phyloP scores from a whole-genome alignment of 64 coral and sea anemone species.

The Acropora yongei region DNA sequence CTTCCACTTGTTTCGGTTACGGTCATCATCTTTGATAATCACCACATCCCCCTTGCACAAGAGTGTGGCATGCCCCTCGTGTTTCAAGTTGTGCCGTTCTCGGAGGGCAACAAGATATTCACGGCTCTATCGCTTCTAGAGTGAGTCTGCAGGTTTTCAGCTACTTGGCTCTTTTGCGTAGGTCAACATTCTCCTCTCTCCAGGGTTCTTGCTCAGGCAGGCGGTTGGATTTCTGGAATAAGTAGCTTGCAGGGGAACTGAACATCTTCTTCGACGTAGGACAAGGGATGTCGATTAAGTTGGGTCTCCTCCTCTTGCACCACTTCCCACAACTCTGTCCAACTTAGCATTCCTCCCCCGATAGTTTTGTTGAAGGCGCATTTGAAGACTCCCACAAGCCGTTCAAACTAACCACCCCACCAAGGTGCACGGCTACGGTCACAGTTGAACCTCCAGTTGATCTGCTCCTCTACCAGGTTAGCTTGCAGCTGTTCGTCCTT shows the following conservation, averaged over 20 bases:
- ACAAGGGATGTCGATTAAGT: not conserved
- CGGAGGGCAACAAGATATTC: not conserved
- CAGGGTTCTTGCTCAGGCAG: not conserved
- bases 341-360: not conserved
- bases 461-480: not conserved
- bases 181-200: conserved; percentile 15
- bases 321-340: not conserved
- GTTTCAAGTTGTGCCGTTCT: not conserved
- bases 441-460: not conserved
- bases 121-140: not conserved
- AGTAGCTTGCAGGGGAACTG: not conserved
- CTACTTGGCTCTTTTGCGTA: not conserved
- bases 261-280: not conserved
- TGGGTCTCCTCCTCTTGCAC: not conserved
- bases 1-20: not conserved
- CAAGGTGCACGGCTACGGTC: not conserved
- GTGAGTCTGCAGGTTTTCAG: not conserved
- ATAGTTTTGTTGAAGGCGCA: conserved; percentile 2
- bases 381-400: not conserved
- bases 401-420: conserved; percentile 9
- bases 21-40: not conserved
- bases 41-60: not conserved
- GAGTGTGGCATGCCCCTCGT: not conserved
- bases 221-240: not conserved
- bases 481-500: not conserved